Evolutionary conservation across 2,797 vertebrate genomes (phyloP).

Genomic region (Tokudaia tokunoshimensis): DNA sequence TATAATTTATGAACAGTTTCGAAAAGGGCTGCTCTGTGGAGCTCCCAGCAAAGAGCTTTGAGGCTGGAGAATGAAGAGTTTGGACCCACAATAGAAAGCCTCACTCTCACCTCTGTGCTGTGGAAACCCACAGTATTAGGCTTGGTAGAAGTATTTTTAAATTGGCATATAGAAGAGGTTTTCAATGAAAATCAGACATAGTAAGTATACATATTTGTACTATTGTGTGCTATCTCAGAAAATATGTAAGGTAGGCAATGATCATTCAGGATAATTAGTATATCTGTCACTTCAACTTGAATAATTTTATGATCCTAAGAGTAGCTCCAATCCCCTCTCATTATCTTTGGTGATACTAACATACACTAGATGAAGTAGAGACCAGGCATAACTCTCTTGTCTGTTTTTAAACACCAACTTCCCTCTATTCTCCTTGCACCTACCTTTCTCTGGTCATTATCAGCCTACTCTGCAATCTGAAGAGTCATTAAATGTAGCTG

Average conservation of each 20-base stretch:
- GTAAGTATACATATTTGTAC: neutral
- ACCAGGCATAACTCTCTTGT: neutral
- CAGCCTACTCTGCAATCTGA: neutral
- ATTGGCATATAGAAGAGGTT: neutral
- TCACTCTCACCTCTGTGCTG: neutral
- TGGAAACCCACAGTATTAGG: too few species aligned
- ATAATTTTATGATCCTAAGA: neutral
- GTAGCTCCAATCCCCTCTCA: too few species aligned
- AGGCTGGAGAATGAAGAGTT: too few species aligned
- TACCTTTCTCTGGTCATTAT: too few species aligned
- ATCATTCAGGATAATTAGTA: neutral
- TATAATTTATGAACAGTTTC: too few species aligned
- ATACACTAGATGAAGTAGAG: too few species aligned
- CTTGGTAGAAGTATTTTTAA: neutral
- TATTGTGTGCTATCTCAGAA: neutral
- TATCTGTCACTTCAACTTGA: neutral
- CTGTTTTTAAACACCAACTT: too few species aligned
- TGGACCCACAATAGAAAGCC: too few species aligned
- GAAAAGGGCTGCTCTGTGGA: neutral
- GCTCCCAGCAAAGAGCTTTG: neutral
- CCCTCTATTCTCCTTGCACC: too few species aligned
- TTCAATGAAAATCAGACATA: too few species aligned
- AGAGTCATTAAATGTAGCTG: too few species aligned
- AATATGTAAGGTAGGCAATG: neutral
- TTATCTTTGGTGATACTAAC: neutral